Evolutionary conservation across 2,113 vertebrate genomes (phyloP).

Genomic region (Ceyx cyanopectus): DNA sequence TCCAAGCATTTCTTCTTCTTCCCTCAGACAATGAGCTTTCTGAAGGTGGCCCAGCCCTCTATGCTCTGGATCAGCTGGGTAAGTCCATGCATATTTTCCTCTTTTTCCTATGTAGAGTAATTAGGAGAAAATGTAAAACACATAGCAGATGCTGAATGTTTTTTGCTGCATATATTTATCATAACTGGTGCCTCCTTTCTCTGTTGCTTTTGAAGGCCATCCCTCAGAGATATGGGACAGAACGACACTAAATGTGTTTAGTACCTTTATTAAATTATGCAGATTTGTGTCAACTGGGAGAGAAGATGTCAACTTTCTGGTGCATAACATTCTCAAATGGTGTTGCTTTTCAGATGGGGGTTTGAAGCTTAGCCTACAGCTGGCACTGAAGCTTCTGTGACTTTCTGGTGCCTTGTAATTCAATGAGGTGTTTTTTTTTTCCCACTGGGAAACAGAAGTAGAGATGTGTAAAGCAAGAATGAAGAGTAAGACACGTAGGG

Average conservation of each 20-base stretch:
- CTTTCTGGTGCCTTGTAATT: background rate
- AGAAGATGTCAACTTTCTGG: background rate
- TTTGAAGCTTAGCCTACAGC: background rate
- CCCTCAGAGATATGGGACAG: background rate
- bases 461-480: background rate
- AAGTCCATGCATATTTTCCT: constrained; percentile 41
- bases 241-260: background rate
- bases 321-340: accelerated
- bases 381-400: background rate
- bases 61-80: constrained; percentile 75
- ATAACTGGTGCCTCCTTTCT: background rate
- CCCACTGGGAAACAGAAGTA: background rate
- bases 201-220: background rate
- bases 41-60: constrained; percentile 59
- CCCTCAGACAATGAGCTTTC: constrained; percentile 74
- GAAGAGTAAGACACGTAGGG: background rate
- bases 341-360: background rate
- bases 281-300: background rate
- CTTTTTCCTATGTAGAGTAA: background rate
- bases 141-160: background rate
- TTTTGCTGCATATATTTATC: background rate
- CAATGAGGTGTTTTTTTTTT: background rate
- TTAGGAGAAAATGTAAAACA: background rate
- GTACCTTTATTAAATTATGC: background rate
- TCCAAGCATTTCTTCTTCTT: constrained; percentile 49